Percentiles rank a stretch among this genome's conserved stretches.
phyloP scores from a whole-genome alignment of 2,113 vertebrate genomes.

The Malurus cyaneus region DNA sequence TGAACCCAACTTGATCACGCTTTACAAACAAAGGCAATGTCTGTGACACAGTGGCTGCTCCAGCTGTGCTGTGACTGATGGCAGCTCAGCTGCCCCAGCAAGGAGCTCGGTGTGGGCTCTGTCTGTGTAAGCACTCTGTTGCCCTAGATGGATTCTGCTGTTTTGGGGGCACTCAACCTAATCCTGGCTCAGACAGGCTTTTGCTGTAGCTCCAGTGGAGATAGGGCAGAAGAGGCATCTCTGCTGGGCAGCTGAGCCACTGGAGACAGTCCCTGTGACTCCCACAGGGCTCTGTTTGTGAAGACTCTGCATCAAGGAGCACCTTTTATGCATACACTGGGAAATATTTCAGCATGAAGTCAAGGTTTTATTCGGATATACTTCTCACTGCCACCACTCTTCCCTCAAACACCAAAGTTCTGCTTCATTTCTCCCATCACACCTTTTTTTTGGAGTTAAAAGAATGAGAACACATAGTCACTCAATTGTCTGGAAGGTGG shows the following conservation, averaged over 20 bases:
- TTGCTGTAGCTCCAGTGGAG: not conserved
- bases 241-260: not conserved
- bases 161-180: not conserved
- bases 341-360: not conserved
- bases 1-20: not conserved
- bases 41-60: not conserved
- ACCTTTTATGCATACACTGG: not conserved
- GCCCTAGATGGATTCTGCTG: not conserved
- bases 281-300: not conserved
- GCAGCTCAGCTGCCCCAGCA: not conserved
- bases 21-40: not conserved
- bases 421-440: not conserved
- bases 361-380: not conserved
- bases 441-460: not conserved
- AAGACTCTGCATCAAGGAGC: not conserved
- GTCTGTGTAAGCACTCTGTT: not conserved
- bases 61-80: not conserved
- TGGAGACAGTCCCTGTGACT: not conserved
- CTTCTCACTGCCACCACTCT: not conserved
- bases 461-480: not conserved
- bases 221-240: fast-evolving
- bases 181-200: not conserved
- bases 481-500: not conserved
- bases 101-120: not conserved
- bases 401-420: not conserved